These are phyloP conservation scores for Crotalus helleri DNA, from an alignment of 2,113 vertebrate genomes.

Conservation along the genomic window DNA sequence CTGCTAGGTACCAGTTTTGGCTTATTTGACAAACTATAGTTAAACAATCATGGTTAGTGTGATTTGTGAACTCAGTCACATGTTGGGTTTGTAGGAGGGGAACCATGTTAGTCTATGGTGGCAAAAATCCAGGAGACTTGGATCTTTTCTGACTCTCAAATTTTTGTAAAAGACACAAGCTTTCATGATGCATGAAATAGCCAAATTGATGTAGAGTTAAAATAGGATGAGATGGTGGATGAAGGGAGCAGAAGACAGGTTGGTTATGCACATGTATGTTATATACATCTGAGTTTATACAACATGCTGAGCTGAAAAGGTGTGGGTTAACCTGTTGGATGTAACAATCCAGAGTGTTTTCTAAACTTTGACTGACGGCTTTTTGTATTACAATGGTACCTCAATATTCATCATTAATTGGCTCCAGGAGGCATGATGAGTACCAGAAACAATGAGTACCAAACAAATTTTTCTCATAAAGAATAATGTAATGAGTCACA, in stretches of 20 bases:
- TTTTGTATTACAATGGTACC: neutral
- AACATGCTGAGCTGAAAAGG: neutral
- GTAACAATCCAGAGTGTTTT: neutral
- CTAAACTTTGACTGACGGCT: neutral
- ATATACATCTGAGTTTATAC: neutral
- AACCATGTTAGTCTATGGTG: neutral
- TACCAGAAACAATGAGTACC: neutral
- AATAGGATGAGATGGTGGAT: neutral
- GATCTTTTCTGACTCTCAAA: neutral
- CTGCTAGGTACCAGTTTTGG: neutral
- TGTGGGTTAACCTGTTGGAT: neutral
- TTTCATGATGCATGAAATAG: neutral
- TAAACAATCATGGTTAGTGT: neutral
- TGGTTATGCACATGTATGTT: neutral
- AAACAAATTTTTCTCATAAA: neutral
- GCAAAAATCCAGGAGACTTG: neutral
- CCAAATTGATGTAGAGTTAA: neutral
- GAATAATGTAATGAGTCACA: neutral
- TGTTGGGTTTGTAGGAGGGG: neutral
- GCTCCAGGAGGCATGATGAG: neutral
- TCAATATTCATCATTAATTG: neutral
- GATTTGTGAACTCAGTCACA: neutral
- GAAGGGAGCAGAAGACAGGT: neutral
- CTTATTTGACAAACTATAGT: neutral
- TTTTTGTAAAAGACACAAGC: neutral